Conservation (phyloP, 30 jellyfish, hydroid and myxozoan genomes). For the Phacellophora camtschatica region DNA sequence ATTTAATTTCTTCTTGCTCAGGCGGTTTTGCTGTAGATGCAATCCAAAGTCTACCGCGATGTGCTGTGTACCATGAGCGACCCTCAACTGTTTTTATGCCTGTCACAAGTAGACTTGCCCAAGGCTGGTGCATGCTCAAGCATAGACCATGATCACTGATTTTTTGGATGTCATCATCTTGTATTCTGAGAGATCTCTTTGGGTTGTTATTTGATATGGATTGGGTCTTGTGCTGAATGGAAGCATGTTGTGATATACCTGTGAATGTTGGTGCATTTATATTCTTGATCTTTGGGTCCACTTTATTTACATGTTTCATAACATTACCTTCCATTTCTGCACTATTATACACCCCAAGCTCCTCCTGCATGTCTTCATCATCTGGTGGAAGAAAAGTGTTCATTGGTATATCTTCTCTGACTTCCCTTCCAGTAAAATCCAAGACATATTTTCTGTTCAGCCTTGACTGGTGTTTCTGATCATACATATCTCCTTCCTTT, state of each 20-base stretch:
- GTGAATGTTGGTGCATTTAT: conserved; percentile 43
- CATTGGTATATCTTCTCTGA: conserved; percentile 46
- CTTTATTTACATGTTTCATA: neutral
- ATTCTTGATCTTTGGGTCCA: conserved; percentile 33
- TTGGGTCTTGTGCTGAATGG: neutral
- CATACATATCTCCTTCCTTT: conserved; percentile 71
- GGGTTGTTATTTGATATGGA: neutral
- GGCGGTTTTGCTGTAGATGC: conserved; percentile 95
- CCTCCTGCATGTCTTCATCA: conserved; percentile 1
- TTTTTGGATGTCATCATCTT: conserved; percentile 87
- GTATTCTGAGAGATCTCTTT: conserved; percentile 48
- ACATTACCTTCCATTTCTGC: neutral
- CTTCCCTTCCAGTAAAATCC: conserved; percentile 94
- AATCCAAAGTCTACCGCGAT: conserved; percentile 99
- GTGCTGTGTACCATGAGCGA: conserved; percentile 93
- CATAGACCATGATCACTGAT: conserved; percentile 88
- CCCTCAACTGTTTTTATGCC: conserved; percentile 98
- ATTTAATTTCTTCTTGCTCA: conserved; percentile 53
- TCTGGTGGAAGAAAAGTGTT: conserved; percentile 1
- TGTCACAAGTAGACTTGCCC: conserved; percentile 90
- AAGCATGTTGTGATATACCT: neutral
- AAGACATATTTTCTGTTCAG: conserved; percentile 62
- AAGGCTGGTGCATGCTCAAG: conserved; percentile 97
- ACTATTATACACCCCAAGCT: neutral
- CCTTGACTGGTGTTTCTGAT: conserved; percentile 70